Base-by-base conservation (phyloP, 2,888 invertebrate species). In the Hirtodrosophila trivittata region DNA sequence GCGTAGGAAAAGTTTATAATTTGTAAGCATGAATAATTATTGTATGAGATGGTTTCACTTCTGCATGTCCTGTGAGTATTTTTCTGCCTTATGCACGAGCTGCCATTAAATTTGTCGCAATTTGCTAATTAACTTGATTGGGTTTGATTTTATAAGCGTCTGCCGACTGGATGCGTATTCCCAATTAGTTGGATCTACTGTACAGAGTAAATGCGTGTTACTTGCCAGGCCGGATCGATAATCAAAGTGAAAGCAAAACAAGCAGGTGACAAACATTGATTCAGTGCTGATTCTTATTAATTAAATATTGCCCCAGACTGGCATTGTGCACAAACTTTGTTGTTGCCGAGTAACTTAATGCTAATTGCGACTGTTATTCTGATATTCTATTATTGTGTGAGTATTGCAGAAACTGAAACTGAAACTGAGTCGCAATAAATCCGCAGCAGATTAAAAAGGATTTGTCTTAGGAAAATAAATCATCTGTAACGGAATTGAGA, bases 11-110 rank as follows among this genome's bases (percentile, higher is more conserved):
- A 87, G 68, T 87, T 87, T 68, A 54, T 74, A 70, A 86, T 83
- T 86, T 74, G 66, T 60, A 68, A 56, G 75, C 80, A 73, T 78
- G 66, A 74, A 70, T 86, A 83, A 86, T 83, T 86, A 82, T n/a
- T n/a, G n/a, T 75, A 63, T 66, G 51, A 49, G 49, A 39, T 50
- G 51, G 14, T 35, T 9, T 49, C 55, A 35, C 49, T 55, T 45
- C 14, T 26, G 50, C 13, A 52, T 32, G 47, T 60, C 64, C 75
- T n/a, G n/a, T n/a, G n/a, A n/a, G n/a, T n/a, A n/a, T n/a, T n/a
- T n/a, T n/a, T n/a, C n/a, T n/a, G n/a, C n/a, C n/a, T n/a, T n/a
- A n/a, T 75, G 77, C 82, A 77, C 67, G 86, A 67, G 45, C 64
- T 64, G 51, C 14, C 60, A 59, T 54, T 60, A 65, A 66, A 70